phyloP scores from a whole-genome alignment of 2,113 vertebrate genomes.

The Rhegmatorhina hoffmannsi region DNA sequence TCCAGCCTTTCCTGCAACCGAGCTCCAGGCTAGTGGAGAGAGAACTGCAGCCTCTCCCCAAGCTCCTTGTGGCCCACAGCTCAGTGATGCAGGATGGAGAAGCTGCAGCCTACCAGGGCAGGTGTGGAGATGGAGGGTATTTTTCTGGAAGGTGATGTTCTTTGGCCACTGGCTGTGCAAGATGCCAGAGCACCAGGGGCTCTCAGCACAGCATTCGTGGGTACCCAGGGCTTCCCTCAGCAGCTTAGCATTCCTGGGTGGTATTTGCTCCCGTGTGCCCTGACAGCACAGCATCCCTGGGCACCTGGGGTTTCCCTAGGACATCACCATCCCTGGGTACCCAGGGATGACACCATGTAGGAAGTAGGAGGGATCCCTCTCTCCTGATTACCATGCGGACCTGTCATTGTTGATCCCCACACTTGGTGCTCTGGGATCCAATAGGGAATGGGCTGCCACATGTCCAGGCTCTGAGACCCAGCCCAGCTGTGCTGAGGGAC shows the following conservation, averaged over 20 bases:
- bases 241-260: background rate
- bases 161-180: background rate
- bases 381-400: background rate
- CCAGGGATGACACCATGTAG: background rate
- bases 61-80: fast-evolving
- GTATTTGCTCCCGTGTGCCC: too few relatives aligned
- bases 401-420: background rate
- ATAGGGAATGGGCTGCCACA: background rate
- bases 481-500: background rate
- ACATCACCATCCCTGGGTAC: background rate
- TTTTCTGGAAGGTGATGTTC: background rate
- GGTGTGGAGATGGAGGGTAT: background rate
- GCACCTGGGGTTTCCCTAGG: background rate
- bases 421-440: fast-evolving
- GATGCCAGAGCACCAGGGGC: background rate
- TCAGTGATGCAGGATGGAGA: background rate
- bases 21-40: background rate
- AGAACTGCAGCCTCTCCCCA: background rate
- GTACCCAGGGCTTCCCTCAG: background rate
- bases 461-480: background rate
- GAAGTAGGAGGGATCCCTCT: background rate
- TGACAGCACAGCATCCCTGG: background rate
- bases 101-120: background rate
- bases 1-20: background rate
- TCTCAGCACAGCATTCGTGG: background rate